Conservation (phyloP, 1,140 invertebrate genomes). For the Heliconius nattereri region DNA sequence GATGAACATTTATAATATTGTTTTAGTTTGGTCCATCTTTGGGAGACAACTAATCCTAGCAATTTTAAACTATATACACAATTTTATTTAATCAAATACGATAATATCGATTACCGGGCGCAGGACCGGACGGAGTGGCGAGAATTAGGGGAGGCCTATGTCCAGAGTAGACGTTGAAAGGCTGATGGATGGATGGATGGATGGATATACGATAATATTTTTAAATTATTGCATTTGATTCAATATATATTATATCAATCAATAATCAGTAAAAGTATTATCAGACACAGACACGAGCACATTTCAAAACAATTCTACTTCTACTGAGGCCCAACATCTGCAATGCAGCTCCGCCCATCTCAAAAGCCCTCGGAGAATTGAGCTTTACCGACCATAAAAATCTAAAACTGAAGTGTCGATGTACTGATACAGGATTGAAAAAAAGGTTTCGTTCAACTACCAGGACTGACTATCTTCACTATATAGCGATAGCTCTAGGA, state of each 20-base stretch:
- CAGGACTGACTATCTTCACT: not conserved
- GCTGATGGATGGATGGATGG: too few relatives aligned
- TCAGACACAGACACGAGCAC: too few relatives aligned
- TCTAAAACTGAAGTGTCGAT: not conserved
- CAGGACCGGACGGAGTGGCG: too few relatives aligned
- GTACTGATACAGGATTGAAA: not conserved
- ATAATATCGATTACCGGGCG: too few relatives aligned
- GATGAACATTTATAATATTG: not conserved
- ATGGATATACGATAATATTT: not conserved
- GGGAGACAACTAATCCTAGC: too few relatives aligned
- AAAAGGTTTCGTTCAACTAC: not conserved
- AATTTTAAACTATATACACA: not conserved
- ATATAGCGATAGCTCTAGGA: not conserved
- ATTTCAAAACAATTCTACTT: constrained; percentile 28
- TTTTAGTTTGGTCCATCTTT: too few relatives aligned
- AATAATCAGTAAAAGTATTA: not conserved
- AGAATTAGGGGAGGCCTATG: too few relatives aligned
- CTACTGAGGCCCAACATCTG: constrained; percentile 41
- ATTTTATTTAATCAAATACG: not conserved
- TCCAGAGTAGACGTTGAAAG: too few relatives aligned
- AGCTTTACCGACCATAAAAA: constrained; percentile 37
- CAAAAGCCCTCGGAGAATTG: constrained; percentile 32
- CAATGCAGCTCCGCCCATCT: constrained; percentile 42
- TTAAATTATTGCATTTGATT: not conserved
- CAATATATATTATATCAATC: not conserved